Evolutionary conservation across 2,797 vertebrate species (phyloP), one percentile per base, ranked within the genome.

Genomic region (Parauchenoglanis ngamensis): DNA sequence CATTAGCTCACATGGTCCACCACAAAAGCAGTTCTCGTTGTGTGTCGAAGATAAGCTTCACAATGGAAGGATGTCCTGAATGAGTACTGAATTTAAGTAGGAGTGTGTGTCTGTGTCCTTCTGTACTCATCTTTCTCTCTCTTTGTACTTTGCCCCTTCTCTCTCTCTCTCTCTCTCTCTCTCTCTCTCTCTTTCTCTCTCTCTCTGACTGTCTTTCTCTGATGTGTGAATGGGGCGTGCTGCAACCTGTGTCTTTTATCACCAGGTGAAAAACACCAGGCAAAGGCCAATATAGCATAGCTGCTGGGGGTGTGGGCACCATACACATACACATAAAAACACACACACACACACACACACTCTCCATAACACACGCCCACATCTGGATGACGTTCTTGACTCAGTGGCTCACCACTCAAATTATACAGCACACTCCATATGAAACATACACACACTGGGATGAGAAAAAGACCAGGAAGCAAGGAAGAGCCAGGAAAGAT

Each of bases 41-140:
- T 81, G 77, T 87, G 81, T 87, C 72, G n/a, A 13, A 87, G 80
- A 83, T 67, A 83, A 76, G 70, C 59, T 77, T 67, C 23, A 87
- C 80, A 87, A 83, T 87, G 52, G 59, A 87, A 83, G 86, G 86
- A 87, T 87, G 86, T 87, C 86, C 86, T 87, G 72, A 87, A 87
- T 87, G 59, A 77, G 57, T 82, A 79, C 1, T n/a, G n/a, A n/a
- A n/a, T 68, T 79, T 35, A 49, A 68, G 63, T 59, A n/a, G 54
- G 52, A 75, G 54, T 75, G 35, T 73, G 31, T 76, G 35, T 75
- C 11, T 63, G 10, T 59, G 28, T 63, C 35, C 23, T 4, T 59
- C 12, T 57, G 25, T 44, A 10, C 4, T 28, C 7, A 0, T 23
- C n/a, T 31, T 21, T 21, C 13, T 83, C 44, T 52, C 56, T 68